Evolutionary conservation across 2,113 vertebrate species (phyloP).

Genomic region (Microtus pennsylvanicus): DNA sequence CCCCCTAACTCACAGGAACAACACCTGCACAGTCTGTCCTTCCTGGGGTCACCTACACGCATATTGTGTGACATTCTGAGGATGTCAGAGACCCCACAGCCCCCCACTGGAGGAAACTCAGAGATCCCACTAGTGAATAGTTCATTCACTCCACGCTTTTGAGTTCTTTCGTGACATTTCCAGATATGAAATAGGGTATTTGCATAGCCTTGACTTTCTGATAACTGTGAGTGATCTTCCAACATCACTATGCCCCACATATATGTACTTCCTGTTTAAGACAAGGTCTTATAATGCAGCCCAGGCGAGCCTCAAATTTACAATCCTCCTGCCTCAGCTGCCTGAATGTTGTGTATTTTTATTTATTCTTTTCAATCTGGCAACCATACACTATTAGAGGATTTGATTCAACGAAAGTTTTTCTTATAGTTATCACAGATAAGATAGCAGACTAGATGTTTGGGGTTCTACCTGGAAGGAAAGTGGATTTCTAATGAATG

Average conservation of each 20-base stretch:
- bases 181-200: neutral
- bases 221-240: neutral
- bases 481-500: neutral
- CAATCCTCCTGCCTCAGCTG: neutral
- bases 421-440: neutral
- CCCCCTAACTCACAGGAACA: neutral
- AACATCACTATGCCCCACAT: neutral
- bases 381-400: neutral
- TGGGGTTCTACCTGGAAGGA: neutral
- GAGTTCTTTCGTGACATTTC: constrained; percentile 5
- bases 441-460: neutral
- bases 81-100: neutral
- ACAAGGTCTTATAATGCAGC: neutral
- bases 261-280: neutral
- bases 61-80: neutral
- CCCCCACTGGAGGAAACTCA: neutral
- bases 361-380: constrained; percentile 26
- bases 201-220: constrained; percentile 18
- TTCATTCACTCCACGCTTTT: neutral
- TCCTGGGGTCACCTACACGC: neutral
- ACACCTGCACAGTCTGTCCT: constrained; percentile 32
- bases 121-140: neutral
- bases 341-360: neutral
- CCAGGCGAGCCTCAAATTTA: neutral
- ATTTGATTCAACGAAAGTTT: constrained; percentile 8